phyloP scores from a whole-genome alignment of 2,797 vertebrate genomes.

The Tarsius wallacei region DNA sequence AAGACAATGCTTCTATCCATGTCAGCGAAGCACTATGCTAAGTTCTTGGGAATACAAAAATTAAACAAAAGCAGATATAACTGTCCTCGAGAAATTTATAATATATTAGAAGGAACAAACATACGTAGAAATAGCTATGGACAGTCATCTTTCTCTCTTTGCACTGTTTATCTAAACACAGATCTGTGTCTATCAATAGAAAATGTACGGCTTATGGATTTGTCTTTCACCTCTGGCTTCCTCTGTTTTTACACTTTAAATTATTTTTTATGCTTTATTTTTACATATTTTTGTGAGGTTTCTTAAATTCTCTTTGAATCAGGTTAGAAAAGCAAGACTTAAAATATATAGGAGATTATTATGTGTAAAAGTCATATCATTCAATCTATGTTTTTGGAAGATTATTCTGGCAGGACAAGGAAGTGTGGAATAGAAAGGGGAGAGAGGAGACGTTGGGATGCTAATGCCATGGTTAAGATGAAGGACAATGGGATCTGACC shows the following conservation, averaged over 20 bases:
- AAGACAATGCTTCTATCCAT: background rate
- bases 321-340: background rate
- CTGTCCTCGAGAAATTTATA: background rate
- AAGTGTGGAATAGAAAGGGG: background rate
- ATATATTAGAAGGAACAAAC: background rate
- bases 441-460: background rate
- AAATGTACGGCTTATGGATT: background rate
- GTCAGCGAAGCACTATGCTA: background rate
- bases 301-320: background rate
- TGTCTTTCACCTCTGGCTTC: background rate
- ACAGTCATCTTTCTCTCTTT: background rate
- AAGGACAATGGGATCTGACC: background rate
- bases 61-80: background rate
- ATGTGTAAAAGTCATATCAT: background rate
- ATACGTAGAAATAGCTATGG: background rate
- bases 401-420: background rate
- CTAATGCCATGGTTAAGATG: background rate
- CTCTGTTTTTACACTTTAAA: conserved; percentile 13
- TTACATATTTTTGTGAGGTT: background rate
- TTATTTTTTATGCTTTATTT: background rate
- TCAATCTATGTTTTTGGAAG: conserved; percentile 1
- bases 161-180: background rate
- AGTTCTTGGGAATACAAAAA: background rate
- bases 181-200: background rate
- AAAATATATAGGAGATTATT: background rate